These are phyloP conservation scores for Cyanoliseus patagonus DNA, from an alignment of 2,113 vertebrate genomes.

Conservation along the genomic window DNA sequence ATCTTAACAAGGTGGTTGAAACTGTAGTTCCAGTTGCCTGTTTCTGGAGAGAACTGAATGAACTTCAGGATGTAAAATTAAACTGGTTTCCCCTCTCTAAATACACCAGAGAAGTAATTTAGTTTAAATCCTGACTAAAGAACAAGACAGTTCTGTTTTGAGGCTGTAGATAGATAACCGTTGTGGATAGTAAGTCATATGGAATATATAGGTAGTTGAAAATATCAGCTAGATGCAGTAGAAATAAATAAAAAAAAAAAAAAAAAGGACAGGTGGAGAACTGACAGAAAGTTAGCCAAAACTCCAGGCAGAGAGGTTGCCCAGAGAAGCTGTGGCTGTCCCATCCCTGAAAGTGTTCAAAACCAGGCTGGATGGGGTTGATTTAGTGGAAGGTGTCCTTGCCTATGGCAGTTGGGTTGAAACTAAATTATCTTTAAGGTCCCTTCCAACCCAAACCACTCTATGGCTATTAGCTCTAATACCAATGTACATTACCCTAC, in stretches of 20 bases:
- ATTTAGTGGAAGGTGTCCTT: not conserved
- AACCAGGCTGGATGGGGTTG: not conserved
- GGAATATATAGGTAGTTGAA: not conserved
- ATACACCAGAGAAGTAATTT: not conserved
- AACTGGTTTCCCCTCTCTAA: not conserved
- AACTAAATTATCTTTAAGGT: not conserved
- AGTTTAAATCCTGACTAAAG: not conserved
- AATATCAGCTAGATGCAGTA: not conserved
- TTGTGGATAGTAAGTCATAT: not conserved
- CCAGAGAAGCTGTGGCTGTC: not conserved
- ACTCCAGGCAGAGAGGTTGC: not conserved
- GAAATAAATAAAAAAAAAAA: not conserved
- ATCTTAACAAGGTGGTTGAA: not conserved
- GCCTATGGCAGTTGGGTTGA: not conserved
- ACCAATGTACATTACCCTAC: not conserved
- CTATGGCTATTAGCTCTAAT: not conserved
- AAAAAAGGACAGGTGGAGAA: not conserved
- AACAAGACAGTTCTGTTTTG: not conserved
- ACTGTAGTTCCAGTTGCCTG: not conserved
- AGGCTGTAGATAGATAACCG: not conserved
- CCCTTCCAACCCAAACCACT: not conserved
- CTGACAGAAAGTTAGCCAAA: not conserved
- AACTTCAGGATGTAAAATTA: not conserved
- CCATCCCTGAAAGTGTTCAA: not conserved
- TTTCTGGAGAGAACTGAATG: not conserved